Percentiles rank a stretch among this genome's conserved stretches.
Conservation (phyloP, 1,140 invertebrate genomes). For the Trichoplusia ni region DNA sequence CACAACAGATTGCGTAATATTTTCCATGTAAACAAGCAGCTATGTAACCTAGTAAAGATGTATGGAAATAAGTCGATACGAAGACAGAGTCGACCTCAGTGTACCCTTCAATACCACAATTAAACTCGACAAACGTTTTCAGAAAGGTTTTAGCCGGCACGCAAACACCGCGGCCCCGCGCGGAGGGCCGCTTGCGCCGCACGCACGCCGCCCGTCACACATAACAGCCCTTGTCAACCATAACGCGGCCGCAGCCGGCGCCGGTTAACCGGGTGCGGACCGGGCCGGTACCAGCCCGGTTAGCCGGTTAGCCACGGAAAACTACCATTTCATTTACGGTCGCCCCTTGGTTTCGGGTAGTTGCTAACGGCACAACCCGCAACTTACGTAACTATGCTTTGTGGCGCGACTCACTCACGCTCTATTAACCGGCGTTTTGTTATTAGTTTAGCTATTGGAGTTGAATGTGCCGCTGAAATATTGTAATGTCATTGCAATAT, state of each 20-base stretch:
- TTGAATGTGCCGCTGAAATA: conserved; percentile 16
- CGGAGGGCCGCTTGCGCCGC: conserved; percentile 51
- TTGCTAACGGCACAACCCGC: conserved; percentile 68
- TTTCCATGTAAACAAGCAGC: too few species aligned
- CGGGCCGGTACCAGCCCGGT: conserved; percentile 52
- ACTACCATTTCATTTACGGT: conserved; percentile 79
- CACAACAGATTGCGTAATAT: too few species aligned
- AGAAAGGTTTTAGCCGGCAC: conserved; percentile 36
- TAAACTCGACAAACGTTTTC: neutral
- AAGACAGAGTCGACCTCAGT: too few species aligned
- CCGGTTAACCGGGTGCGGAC: conserved; percentile 43
- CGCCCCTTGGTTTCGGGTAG: conserved; percentile 71
- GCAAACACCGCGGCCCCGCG: conserved; percentile 64
- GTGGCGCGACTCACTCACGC: conserved; percentile 53
- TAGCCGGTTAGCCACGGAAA: conserved; percentile 66
- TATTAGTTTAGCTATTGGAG: conserved; percentile 34
- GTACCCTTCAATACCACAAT: conserved; percentile 36
- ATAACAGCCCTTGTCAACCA: conserved; percentile 77
- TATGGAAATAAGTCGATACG: too few species aligned
- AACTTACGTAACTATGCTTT: conserved; percentile 75
- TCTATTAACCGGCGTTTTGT: conserved; percentile 44
- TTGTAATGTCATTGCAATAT: too few species aligned
- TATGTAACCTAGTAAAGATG: too few species aligned
- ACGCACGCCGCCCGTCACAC: conserved; percentile 57
- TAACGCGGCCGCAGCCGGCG: conserved; percentile 71